These are phyloP conservation scores for Sphaeramia orbicularis DNA, from an alignment of 2,797 vertebrate species.

Conservation along the genomic window DNA sequence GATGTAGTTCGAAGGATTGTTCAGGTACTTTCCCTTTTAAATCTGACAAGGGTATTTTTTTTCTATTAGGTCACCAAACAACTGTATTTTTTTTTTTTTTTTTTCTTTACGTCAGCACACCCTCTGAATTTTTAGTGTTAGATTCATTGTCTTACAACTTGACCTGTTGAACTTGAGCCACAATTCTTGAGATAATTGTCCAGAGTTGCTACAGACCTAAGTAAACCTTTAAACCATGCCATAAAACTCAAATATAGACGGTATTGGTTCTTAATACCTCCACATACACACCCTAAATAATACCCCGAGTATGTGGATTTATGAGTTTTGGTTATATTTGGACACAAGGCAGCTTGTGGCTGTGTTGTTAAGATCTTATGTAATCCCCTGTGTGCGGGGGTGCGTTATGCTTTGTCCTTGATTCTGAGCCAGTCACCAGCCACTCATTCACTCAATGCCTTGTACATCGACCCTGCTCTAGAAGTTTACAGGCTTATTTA, in stretches of 20 bases:
- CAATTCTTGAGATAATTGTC: too few relatives aligned
- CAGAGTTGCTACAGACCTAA: too few relatives aligned
- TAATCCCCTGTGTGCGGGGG: slow-evolving; percentile 46
- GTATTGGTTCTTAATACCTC: too few relatives aligned
- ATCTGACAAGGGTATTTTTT: neutral
- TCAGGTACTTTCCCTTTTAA: too few relatives aligned
- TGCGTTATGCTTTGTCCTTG: slow-evolving; percentile 59
- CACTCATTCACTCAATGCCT: slow-evolving; percentile 32
- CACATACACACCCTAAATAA: slow-evolving; percentile 10
- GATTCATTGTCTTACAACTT: too few relatives aligned
- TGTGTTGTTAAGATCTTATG: slow-evolving; percentile 59
- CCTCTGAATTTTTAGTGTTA: neutral
- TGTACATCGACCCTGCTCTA: slow-evolving; percentile 7
- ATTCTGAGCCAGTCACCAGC: slow-evolving; percentile 49
- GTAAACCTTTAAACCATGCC: too few relatives aligned
- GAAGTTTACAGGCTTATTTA: neutral
- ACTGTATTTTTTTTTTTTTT: too few relatives aligned
- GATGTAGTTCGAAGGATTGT: too few relatives aligned
- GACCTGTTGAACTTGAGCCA: too few relatives aligned
- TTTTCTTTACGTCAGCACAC: neutral
- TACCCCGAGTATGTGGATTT: neutral
- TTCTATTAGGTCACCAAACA: neutral
- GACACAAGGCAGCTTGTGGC: slow-evolving; percentile 57
- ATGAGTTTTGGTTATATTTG: slow-evolving; percentile 41
- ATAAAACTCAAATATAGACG: too few relatives aligned